Evolutionary conservation across 2,888 invertebrate species (phyloP).

Genomic region (Cistogaster globosa): DNA sequence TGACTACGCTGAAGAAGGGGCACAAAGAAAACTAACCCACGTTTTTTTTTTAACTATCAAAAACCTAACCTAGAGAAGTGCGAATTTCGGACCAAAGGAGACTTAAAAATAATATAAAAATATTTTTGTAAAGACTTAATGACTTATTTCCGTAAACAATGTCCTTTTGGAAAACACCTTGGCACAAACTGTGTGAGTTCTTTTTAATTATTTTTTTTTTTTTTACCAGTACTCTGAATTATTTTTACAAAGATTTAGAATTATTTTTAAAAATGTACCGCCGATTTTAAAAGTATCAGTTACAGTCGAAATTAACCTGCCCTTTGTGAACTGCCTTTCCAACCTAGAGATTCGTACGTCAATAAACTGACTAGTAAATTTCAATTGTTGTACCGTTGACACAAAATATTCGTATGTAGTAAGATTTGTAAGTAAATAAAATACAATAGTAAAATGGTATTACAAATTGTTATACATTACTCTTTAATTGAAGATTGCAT

Average conservation of each 20-base stretch:
- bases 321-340: not conserved
- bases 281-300: not conserved
- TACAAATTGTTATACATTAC: conserved; percentile 80
- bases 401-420: conserved; percentile 41
- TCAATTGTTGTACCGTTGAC: conserved; percentile 20
- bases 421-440: conserved; percentile 63
- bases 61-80: no score
- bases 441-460: conserved; percentile 73
- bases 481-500: conserved; percentile 77
- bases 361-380: not conserved
- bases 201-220: no score
- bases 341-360: not conserved
- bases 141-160: not conserved
- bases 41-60: no score
- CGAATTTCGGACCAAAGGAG: no score
- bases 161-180: conserved; percentile 5
- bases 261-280: no score
- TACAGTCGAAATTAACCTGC: not conserved
- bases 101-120: no score
- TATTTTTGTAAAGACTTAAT: no score
- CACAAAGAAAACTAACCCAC: no score
- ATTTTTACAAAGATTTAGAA: no score
- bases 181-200: not conserved
- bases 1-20: no score
- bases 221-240: no score